These are phyloP conservation scores for Antigone vipio DNA, from an alignment of 2,113 vertebrate genomes.

Conservation along the genomic window DNA sequence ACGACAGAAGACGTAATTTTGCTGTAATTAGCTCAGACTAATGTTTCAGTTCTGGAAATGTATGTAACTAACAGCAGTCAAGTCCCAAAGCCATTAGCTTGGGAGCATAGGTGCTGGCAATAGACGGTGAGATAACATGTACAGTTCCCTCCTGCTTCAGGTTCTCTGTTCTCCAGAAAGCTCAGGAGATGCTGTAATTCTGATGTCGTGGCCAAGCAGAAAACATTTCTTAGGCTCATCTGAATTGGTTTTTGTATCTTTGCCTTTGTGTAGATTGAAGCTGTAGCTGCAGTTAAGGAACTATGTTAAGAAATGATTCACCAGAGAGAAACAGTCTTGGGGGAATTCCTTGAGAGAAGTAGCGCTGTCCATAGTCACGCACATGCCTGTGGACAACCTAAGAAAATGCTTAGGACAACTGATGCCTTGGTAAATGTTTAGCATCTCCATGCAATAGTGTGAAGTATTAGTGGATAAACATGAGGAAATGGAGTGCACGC, in stretches of 20 bases:
- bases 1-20: neutral
- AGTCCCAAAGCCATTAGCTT: neutral
- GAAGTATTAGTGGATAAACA: neutral
- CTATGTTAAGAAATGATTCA: neutral
- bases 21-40: neutral
- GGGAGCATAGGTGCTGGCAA: neutral
- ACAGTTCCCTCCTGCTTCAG: neutral
- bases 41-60: neutral
- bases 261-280: neutral
- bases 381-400: neutral
- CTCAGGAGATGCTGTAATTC: neutral
- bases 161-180: neutral
- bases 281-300: neutral
- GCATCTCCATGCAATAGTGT: neutral
- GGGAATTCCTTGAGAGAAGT: neutral
- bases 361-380: rapidly evolving
- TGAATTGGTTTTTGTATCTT: neutral
- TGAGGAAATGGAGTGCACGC: neutral
- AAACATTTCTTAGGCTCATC: neutral
- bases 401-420: neutral
- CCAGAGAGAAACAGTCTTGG: neutral
- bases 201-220: neutral
- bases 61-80: neutral
- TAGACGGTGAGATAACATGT: neutral
- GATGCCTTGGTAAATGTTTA: neutral